Base-by-base conservation (phyloP, 2,888 invertebrate species). In the Rhodophaea formosa region DNA sequence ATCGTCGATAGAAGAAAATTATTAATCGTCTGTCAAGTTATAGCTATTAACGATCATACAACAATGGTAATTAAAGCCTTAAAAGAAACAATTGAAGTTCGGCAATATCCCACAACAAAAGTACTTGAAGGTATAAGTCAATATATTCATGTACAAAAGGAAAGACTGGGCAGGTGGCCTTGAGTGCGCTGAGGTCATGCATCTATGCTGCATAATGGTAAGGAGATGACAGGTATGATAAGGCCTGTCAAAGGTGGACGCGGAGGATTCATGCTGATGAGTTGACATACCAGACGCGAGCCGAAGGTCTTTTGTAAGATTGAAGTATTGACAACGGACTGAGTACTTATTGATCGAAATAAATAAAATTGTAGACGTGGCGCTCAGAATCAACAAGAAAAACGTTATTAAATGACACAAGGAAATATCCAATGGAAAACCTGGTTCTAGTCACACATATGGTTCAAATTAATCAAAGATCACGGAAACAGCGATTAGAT, bases 181-280 rank as follows among this genome's bases (percentile, higher is more conserved):
- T 80, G 86, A 68, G 71, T 71, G 71, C 71, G 76, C 71, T 70
- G 79, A 84, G 87, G 84, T 76, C 82, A 77, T 75, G 70, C 74
- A 81, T 84, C 85, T 80, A 79, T 80, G 72, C 77, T 69, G 72
- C 77, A 82, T 83, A 85, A 87, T 87, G 78, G 83, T 72, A 74
- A 71, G 64, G 69, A 82, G 86, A 88, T 88, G 88, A 87, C 86
- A 86, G 85, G 72, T 64, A 60, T 66, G 86, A 86, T 84, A 86
- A 76, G 53, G 39, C 32, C 45, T 45, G 49, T 56, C 56, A 56
- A 17, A 16, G 35, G 16, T 17, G 46, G 8, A 44, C 53, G 0
- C 39, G 23, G 56, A 29, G 56, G 56, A 49, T 56, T 42, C 56
- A 42, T 43, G 53, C 44, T 43, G 43, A 43, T 43, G 53, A 54